These are phyloP conservation scores for Phrynosoma blainvillii DNA, from an alignment of 2,113 vertebrate species.

Conservation along the genomic window DNA sequence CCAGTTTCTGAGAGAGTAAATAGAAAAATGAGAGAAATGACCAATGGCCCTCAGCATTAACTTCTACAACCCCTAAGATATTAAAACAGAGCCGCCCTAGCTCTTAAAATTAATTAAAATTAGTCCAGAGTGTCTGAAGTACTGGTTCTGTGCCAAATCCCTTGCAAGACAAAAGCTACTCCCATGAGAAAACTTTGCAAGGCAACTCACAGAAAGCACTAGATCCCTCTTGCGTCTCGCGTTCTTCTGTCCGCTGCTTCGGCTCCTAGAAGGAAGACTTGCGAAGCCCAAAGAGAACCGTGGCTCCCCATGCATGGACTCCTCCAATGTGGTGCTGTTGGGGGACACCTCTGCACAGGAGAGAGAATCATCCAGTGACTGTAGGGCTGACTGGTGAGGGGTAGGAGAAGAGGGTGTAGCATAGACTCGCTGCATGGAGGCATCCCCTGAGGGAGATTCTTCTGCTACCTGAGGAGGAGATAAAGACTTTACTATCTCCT, in stretches of 20 bases:
- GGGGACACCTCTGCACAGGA: conserved; percentile 60
- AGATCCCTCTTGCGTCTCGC: conserved; percentile 74
- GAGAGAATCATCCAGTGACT: conserved; percentile 52
- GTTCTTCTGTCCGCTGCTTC: conserved; percentile 69
- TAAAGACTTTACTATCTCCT: background rate
- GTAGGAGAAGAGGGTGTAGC: conserved; percentile 64
- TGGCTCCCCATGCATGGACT: conserved; percentile 42
- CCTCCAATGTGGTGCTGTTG: conserved; percentile 51
- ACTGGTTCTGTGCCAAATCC: too few relatives aligned
- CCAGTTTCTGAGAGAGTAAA: conserved; percentile 72
- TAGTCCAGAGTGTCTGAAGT: background rate
- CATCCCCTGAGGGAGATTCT: conserved; percentile 63
- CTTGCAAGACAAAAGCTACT: background rate
- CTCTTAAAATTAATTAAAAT: background rate
- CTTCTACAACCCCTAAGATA: background rate
- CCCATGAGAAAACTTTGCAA: background rate
- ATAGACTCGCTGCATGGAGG: conserved; percentile 59
- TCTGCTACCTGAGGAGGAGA: conserved; percentile 63
- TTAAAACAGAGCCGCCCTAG: background rate
- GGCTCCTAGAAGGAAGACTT: conserved; percentile 58
- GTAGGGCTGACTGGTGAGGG: conserved; percentile 46
- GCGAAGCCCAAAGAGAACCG: conserved; percentile 60
- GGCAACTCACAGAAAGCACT: conserved; percentile 74
- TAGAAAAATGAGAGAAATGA: background rate
- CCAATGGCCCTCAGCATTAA: background rate